phyloP scores from a whole-genome alignment of 53 echinoderm and acorn worm genomes.

The Holothuria leucospilota region DNA sequence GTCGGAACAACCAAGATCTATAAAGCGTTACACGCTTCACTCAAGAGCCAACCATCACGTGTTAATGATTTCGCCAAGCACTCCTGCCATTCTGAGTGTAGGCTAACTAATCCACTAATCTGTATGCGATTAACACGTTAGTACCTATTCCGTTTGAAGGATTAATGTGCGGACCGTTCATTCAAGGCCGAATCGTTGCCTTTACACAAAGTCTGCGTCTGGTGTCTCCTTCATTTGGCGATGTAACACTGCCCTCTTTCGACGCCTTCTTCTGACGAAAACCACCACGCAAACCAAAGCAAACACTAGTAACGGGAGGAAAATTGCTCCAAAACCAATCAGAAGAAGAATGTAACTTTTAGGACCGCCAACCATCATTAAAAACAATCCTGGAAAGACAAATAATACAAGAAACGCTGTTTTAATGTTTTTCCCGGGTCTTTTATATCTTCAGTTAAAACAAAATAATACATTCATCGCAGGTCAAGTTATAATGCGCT shows the following conservation, averaged over 20 bases:
- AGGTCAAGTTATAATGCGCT: too few relatives aligned
- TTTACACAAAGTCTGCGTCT: constrained; percentile 33
- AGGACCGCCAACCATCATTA: constrained; percentile 95
- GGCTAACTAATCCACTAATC: too few relatives aligned
- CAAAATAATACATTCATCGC: background rate
- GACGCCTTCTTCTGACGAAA: constrained; percentile 57
- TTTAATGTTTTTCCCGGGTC: background rate
- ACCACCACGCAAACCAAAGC: constrained; percentile 74
- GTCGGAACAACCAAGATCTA: too few relatives aligned
- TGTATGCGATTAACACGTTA: too few relatives aligned
- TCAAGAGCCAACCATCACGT: too few relatives aligned
- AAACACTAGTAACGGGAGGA: constrained; percentile 83
- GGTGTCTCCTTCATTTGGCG: constrained; percentile 46
- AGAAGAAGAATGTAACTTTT: constrained; percentile 85
- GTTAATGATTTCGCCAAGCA: too few relatives aligned
- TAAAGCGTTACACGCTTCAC: too few relatives aligned
- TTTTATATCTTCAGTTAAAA: background rate
- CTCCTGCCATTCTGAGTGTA: too few relatives aligned
- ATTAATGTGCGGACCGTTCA: too few relatives aligned
- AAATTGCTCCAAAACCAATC: constrained; percentile 80
- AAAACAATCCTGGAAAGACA: constrained; percentile 73
- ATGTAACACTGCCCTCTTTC: constrained; percentile 49
- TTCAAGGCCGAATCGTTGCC: background rate
- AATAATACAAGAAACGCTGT: background rate
- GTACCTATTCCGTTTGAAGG: too few relatives aligned